phyloP scores from a whole-genome alignment of 2,797 vertebrate genomes.

The Pseudotriccus pelzelni region DNA sequence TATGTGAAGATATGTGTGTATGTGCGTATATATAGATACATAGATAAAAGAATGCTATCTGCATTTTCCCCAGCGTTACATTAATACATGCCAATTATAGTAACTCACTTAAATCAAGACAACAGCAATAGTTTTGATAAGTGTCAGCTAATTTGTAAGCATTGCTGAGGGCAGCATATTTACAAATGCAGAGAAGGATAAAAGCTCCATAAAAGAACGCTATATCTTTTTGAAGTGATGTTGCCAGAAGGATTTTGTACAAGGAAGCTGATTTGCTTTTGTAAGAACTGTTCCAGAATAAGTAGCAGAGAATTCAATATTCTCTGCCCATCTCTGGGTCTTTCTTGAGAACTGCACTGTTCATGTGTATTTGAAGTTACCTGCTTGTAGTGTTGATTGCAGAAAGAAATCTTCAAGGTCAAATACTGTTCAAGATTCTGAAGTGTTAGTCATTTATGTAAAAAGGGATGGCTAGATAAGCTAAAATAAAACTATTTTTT shows the following conservation, averaged over 20 bases:
- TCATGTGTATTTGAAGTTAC: neutral
- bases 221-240: neutral
- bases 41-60: neutral
- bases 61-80: neutral
- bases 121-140: neutral
- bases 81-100: neutral
- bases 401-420: neutral
- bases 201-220: neutral
- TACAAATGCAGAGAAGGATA: neutral
- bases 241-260: neutral
- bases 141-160: neutral
- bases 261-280: neutral
- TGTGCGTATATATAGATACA: accelerated
- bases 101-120: neutral
- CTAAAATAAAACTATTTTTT: neutral
- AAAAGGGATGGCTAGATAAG: neutral
- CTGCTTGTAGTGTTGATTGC: neutral
- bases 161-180: neutral
- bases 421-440: neutral
- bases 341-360: neutral
- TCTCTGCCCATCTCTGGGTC: neutral
- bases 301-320: neutral
- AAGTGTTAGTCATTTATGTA: neutral
- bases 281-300: neutral
- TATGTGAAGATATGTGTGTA: neutral